phyloP scores from a whole-genome alignment of 2,797 vertebrate genomes.

The Cyprinodon diabolis region DNA sequence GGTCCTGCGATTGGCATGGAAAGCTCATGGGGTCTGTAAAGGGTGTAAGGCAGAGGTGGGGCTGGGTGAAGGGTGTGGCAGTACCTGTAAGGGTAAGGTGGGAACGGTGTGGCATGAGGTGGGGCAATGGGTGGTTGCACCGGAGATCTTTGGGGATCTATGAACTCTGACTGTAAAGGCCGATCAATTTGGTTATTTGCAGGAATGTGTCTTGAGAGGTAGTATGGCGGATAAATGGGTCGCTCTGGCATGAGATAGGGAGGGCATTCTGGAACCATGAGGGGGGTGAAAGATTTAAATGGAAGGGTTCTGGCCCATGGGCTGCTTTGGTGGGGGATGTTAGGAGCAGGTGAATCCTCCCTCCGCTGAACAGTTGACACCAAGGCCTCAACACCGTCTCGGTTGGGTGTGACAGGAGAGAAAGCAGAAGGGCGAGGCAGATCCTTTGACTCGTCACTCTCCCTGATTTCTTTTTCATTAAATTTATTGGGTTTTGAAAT shows the following conservation, averaged over 20 bases:
- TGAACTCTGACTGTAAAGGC: constrained; percentile 75
- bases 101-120: constrained; percentile 71
- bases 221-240: constrained; percentile 84
- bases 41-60: constrained; percentile 81
- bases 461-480: constrained; percentile 56
- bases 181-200: constrained; percentile 79
- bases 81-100: constrained; percentile 87
- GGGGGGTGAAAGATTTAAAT: constrained; percentile 79
- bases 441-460: constrained; percentile 70
- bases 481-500: constrained; percentile 43
- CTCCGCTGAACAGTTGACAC: constrained; percentile 46
- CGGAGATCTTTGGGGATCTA: constrained; percentile 86
- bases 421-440: constrained; percentile 86
- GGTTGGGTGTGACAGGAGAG: constrained; percentile 86
- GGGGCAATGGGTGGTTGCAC: constrained; percentile 86
- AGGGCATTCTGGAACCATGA: constrained; percentile 83
- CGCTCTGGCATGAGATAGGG: constrained; percentile 85
- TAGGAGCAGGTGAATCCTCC: constrained; percentile 70
- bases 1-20: constrained; percentile 77
- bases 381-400: constrained; percentile 72
- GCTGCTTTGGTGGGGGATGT: constrained; percentile 81
- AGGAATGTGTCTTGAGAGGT: constrained; percentile 76
- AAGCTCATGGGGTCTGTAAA: constrained; percentile 84
- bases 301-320: constrained; percentile 82
- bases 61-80: constrained; percentile 82